A percentile compares a stretch with the other conserved stretches of the same genome.
phyloP scores from a whole-genome alignment of 2,888 invertebrate genomes.

The Tanaodytes sp. region DNA sequence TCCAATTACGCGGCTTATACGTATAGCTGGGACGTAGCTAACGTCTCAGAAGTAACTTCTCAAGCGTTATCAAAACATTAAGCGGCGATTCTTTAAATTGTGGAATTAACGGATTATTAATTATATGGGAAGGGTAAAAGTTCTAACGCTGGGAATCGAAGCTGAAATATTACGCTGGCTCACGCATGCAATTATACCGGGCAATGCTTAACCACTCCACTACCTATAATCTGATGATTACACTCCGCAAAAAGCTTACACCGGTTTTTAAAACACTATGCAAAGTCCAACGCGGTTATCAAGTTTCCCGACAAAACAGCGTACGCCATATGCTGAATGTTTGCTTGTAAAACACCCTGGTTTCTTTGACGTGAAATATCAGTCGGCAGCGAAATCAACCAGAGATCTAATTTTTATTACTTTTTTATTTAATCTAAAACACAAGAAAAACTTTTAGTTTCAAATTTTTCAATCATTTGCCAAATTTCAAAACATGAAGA shows the following conservation, averaged over 20 bases:
- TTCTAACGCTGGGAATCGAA: slow-evolving; percentile 46
- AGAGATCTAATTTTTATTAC: no score
- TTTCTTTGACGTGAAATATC: no score
- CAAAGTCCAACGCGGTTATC: slow-evolving; percentile 33
- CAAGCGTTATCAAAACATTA: slow-evolving; percentile 44
- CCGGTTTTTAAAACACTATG: slow-evolving; percentile 37
- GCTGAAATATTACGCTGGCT: slow-evolving; percentile 39
- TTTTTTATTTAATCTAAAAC: no score
- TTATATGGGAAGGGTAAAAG: slow-evolving; percentile 30
- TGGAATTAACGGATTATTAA: slow-evolving; percentile 49
- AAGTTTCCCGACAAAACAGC: slow-evolving; percentile 24
- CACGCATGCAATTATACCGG: slow-evolving; percentile 42
- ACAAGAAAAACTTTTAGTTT: no score
- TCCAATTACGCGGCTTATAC: slow-evolving; percentile 31
- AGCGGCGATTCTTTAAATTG: slow-evolving; percentile 32
- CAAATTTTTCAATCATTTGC: no score
- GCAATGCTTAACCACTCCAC: slow-evolving; percentile 38
- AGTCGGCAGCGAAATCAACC: no score
- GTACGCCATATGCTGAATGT: slow-evolving; percentile 8
- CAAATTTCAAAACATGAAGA: no score
- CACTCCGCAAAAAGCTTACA: slow-evolving; percentile 36
- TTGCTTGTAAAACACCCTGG: slow-evolving; percentile 6
- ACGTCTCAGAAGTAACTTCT: slow-evolving; percentile 27
- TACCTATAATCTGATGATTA: slow-evolving; percentile 48
- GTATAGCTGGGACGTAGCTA: slow-evolving; percentile 21